phyloP scores from a whole-genome alignment of 37 sponge, comb jelly and placozoan genomes.

The Oscarella lobularis region DNA sequence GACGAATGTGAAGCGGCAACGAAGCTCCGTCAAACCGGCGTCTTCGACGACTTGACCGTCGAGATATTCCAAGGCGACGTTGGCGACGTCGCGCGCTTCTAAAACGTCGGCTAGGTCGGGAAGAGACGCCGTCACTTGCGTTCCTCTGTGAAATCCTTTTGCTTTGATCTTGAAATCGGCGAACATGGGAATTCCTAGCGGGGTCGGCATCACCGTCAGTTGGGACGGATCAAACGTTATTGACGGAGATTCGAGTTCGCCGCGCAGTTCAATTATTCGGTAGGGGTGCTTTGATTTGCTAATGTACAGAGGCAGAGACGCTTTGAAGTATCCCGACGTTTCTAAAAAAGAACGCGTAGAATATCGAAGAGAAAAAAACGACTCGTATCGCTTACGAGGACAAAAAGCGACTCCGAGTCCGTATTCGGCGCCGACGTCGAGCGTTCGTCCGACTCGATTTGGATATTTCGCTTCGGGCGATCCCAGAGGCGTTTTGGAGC shows the following conservation, averaged over 20 bases:
- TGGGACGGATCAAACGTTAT: background rate
- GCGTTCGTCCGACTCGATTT: background rate
- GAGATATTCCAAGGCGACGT: background rate
- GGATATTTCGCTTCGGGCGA: background rate
- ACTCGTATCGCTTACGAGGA: background rate
- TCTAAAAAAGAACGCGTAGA: background rate
- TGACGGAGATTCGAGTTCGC: background rate
- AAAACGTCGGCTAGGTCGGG: background rate
- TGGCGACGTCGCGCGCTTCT: background rate
- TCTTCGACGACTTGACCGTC: background rate
- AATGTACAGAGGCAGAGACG: background rate
- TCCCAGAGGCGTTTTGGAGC: background rate
- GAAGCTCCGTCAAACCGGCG: background rate
- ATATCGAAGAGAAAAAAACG: too few species aligned
- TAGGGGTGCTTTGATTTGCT: background rate
- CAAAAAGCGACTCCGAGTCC: background rate
- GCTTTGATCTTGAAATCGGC: background rate
- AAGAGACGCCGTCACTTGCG: background rate
- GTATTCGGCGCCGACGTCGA: background rate
- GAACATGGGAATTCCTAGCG: background rate
- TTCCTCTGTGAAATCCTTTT: background rate
- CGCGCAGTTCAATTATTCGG: background rate
- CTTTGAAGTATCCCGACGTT: background rate
- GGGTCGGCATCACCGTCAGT: background rate
- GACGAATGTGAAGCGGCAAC: background rate